Evolutionary conservation across 2,888 invertebrate genomes (phyloP).

Genomic region (Masnerella sp.): DNA sequence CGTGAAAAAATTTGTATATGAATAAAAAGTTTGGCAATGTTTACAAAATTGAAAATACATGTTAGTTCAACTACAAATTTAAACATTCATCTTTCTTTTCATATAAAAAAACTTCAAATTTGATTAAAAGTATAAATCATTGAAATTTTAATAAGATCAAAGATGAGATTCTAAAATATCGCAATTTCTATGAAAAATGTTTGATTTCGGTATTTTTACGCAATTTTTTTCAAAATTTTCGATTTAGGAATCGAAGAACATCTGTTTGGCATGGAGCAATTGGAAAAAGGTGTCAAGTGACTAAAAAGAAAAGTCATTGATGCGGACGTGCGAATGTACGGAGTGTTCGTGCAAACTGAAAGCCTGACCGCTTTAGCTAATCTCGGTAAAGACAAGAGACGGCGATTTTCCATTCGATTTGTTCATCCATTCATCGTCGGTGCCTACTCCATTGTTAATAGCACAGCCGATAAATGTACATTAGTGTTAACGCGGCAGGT

Average conservation of each 20-base stretch:
- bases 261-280: constrained; percentile 7
- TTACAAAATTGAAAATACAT: too few species aligned
- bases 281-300: constrained; percentile 57
- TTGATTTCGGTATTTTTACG: too few species aligned
- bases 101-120: too few species aligned
- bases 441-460: constrained; percentile 60
- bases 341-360: constrained; percentile 57
- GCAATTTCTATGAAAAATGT: too few species aligned
- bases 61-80: too few species aligned
- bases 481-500: constrained; percentile 60
- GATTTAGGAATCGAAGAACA: background rate
- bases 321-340: constrained; percentile 50
- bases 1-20: too few species aligned
- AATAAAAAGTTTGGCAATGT: too few species aligned
- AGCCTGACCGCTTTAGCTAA: constrained; percentile 61
- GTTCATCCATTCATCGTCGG: constrained; percentile 61
- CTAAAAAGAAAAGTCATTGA: constrained; percentile 56
- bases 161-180: too few species aligned
- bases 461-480: constrained; percentile 56
- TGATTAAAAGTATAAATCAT: too few species aligned
- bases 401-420: constrained; percentile 62
- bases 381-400: constrained; percentile 60
- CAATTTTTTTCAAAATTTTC: background rate
- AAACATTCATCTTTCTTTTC: too few species aligned
- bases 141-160: too few species aligned